Evolutionary conservation across 1,140 invertebrate species (phyloP), one percentile per base, ranked within the genome.

Genomic region (Pemphigus obesinymphae): DNA sequence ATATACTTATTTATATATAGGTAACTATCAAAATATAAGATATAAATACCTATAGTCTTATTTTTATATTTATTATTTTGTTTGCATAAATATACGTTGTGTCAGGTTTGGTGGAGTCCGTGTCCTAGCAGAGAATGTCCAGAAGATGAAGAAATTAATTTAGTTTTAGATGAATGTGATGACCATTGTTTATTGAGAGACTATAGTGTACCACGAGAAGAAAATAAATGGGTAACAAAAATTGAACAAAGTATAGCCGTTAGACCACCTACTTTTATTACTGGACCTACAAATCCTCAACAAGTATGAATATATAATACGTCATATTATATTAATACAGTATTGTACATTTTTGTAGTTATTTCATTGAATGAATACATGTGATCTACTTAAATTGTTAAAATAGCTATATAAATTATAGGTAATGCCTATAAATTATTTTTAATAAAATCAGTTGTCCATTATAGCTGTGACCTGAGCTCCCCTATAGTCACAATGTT

Each of bases 51-150:
- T n/a, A n/a, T n/a, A n/a, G n/a, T n/a, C n/a, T n/a, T 34, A 20
- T 40, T 17, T 40, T 1, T 40, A 11, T 6, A 45, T 45, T 11
- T 45, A 45, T 6, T 45, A 45, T 40, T 40, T 40, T 40, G n/a
- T 66, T 66, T 66, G 5, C 11, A 50, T 75, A 34, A 40, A 29
- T 40, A 4, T 11, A 73, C 29, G 2, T 17, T 45, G 8, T 83
- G 76, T 23, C 75, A 92, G 90, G 90, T 93, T 37, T 93, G 92
- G 92, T 93, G 92, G 92, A 92, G 91, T 85, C 92, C 92, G 0
- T 93, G 92, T 84, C 91, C 92, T 0, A 92, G 91, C 84, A 87
- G 92, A 72, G 91, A 92, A 86, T 93, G 92, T 86, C 92, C 92
- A 4, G 91, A 92, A 84, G 90, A 92, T 82, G 91, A 92, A 83